phyloP scores from a whole-genome alignment of 1,140 invertebrate genomes.

The Epicauta chinensis region DNA sequence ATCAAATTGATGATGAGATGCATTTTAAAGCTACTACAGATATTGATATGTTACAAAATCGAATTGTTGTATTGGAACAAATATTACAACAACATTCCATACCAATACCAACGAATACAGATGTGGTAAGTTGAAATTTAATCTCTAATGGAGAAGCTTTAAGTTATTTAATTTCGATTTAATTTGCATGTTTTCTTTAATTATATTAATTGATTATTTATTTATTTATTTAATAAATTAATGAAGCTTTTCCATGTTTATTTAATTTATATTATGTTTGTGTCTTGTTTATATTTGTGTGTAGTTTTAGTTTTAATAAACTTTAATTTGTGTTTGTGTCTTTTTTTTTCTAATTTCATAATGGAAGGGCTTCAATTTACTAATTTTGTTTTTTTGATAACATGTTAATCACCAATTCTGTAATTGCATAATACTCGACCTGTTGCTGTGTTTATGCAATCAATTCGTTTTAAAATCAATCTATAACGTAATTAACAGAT shows the following conservation, averaged over 20 bases:
- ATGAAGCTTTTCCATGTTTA: background rate
- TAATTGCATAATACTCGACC: too few species aligned
- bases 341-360: too few species aligned
- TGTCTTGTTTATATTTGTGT: background rate
- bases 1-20: slow-evolving; percentile 41
- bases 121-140: slow-evolving; percentile 24
- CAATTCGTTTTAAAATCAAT: too few species aligned
- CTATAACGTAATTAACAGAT: too few species aligned
- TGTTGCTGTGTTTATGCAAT: too few species aligned
- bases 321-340: too few species aligned
- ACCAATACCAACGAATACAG: slow-evolving; percentile 28
- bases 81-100: slow-evolving; percentile 35
- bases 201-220: background rate
- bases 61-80: slow-evolving; percentile 34
- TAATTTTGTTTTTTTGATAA: too few species aligned
- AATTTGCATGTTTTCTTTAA: background rate
- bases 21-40: slow-evolving; percentile 4
- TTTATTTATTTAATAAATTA: slow-evolving; percentile 6
- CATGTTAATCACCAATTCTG: too few species aligned
- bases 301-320: background rate
- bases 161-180: background rate
- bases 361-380: too few species aligned
- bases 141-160: slow-evolving; percentile 33
- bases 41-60: slow-evolving; percentile 28
- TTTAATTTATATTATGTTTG: background rate